A percentile compares a stretch with the other conserved stretches of the same genome.
Evolutionary conservation across 2,113 vertebrate species (phyloP).

Genomic region (Sturnira hondurensis): DNA sequence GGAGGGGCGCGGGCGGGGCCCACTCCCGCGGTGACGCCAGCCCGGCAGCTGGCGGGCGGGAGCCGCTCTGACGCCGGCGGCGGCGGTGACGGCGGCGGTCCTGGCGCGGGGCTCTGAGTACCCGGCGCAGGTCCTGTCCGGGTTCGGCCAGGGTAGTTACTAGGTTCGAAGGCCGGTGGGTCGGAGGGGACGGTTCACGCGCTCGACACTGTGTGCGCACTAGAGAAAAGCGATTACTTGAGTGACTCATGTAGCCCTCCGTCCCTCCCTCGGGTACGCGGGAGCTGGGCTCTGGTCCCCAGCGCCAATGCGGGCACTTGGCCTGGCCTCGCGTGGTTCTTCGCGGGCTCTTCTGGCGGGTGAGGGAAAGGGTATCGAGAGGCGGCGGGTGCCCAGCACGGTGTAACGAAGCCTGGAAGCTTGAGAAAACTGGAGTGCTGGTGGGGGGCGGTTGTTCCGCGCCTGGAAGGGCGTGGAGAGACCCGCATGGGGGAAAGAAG

Average conservation of each 20-base stretch:
- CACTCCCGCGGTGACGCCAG: conserved; percentile 74
- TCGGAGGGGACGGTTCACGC: background rate
- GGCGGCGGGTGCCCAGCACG: background rate
- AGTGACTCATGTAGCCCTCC: conserved; percentile 54
- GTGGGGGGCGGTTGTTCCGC: background rate
- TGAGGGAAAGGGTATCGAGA: background rate
- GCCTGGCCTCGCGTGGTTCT: background rate
- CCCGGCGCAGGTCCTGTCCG: background rate
- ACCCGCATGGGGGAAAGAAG: background rate
- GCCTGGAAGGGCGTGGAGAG: background rate
- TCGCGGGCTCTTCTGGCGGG: background rate
- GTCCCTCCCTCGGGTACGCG: background rate
- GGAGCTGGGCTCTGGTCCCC: background rate
- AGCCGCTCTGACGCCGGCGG: conserved; percentile 75
- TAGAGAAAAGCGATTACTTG: conserved; percentile 30
- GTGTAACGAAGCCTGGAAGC: background rate
- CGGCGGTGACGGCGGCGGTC: background rate
- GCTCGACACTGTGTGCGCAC: background rate
- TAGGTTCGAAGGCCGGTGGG: background rate
- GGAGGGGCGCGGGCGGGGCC: conserved; percentile 69
- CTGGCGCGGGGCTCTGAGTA: background rate
- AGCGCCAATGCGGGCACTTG: background rate
- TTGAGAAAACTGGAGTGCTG: background rate
- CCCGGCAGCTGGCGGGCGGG: conserved; percentile 79
- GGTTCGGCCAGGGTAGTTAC: background rate